Evolutionary conservation across 2,113 vertebrate species (phyloP), one percentile per base, ranked within the genome.

Genomic region (Trematocara variabile): DNA sequence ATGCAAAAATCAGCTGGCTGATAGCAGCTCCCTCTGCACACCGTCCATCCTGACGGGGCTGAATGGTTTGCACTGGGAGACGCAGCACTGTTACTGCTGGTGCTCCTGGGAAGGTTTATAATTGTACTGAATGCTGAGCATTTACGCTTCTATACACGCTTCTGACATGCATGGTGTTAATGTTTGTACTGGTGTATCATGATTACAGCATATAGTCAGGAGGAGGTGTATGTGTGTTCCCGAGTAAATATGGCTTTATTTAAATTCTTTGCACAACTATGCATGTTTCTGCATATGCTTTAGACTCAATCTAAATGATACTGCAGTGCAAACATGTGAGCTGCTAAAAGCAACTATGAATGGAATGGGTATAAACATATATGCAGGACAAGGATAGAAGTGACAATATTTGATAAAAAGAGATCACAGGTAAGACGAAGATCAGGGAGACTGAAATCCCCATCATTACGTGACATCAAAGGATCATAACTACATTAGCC

Each of bases 1-100:
- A 70, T 77, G 81, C 48, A 85, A 68, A 79, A 81, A 78, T 83
- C 5, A 65, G 80, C 81, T 90, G 87, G 89, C 93, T 92, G 80
- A 80, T 56, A 58, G 3, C 84, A 79, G 90, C 94, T 95, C 92
- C 86, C 70, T 85, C 48, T 92, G 91, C 86, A 84, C 93, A 91
- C 85, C 82, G 83, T 75, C 86, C 85, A 53, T 52, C 68, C 50
- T 9, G 30, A 55, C n/a, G 34, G 25, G 85, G 88, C 81, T 88
- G 33, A 90, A 77, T 88, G 90, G 84, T 91, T 88, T 92, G 84
- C 91, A 91, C 8, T 77, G 16, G 88, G 89, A 95, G 90, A 93
- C 92, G 41, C 79, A 44, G 33, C 3, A 77, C 93, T 91, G 84
- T 41, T 60, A 63, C 16, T 46, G 77, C 80, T 44, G 79, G 78